Evolutionary conservation across 2,797 vertebrate genomes (phyloP).

Genomic region (Helicolenus hilgendorfi): DNA sequence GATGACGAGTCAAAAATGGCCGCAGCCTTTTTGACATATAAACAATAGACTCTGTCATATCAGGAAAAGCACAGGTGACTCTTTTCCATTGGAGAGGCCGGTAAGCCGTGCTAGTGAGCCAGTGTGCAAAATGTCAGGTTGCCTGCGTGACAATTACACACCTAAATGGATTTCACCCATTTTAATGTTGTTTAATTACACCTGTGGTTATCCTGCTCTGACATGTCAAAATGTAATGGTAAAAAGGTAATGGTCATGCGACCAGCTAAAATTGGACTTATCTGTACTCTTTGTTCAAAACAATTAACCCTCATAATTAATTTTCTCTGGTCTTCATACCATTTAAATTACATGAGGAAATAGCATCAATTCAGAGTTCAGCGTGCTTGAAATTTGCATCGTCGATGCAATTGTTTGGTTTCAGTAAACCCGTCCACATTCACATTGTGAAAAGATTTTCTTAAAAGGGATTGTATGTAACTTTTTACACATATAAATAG

Average conservation of each 20-base stretch:
- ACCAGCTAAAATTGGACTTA: neutral
- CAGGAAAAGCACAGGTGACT: neutral
- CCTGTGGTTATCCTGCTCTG: neutral
- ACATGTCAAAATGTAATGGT: neutral
- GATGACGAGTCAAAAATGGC: neutral
- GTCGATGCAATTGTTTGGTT: neutral
- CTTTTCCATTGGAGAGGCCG: neutral
- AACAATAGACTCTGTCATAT: neutral
- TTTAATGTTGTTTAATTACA: slow-evolving; percentile 1
- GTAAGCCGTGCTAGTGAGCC: neutral
- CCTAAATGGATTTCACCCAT: neutral
- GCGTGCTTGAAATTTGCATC: neutral
- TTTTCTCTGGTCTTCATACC: neutral
- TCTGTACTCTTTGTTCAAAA: neutral
- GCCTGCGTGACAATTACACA: neutral
- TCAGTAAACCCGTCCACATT: neutral
- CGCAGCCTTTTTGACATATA: neutral
- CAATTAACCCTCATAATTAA: neutral
- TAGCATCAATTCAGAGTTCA: neutral
- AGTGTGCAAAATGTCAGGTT: neutral
- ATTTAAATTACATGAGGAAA: neutral
- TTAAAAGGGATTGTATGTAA: too few species aligned
- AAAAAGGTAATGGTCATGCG: neutral
- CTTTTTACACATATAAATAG: too few species aligned
- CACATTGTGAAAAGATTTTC: neutral